A percentile compares a stretch with the other conserved stretches of the same genome.
These are phyloP conservation scores for Nymphalis urticae DNA, from an alignment of 2,888 invertebrate species.

Conservation along the genomic window DNA sequence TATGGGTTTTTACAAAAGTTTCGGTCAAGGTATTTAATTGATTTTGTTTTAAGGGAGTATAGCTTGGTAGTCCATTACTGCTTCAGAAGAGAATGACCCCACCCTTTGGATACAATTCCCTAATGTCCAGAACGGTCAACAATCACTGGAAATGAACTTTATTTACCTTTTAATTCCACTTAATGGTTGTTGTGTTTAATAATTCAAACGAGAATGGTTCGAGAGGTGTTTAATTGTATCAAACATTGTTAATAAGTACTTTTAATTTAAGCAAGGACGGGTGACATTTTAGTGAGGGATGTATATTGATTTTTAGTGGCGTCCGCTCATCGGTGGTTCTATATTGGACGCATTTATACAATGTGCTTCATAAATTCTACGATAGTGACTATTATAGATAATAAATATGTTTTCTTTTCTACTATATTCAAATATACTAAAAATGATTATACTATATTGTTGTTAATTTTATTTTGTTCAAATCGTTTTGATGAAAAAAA, in stretches of 20 bases:
- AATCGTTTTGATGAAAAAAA: not conserved
- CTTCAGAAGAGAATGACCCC: conserved; percentile 63
- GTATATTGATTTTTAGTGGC: conserved; percentile 57
- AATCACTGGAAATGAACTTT: conserved; percentile 45
- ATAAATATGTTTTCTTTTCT: not conserved
- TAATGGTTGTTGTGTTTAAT: conserved; percentile 62
- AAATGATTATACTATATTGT: not conserved
- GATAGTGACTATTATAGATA: conserved; percentile 14
- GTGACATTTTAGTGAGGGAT: conserved; percentile 69
- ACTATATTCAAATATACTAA: not conserved
- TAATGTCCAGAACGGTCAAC: conserved; percentile 60
- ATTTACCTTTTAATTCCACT: not conserved
- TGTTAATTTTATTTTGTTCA: not conserved
- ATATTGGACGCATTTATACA: conserved; percentile 19
- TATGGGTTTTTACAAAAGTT: conserved; percentile 41
- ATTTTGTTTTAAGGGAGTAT: conserved; percentile 60
- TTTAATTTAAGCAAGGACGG: conserved; percentile 61
- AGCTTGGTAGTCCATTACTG: conserved; percentile 71
- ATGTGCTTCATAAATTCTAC: not conserved
- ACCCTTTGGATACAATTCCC: conserved; percentile 68
- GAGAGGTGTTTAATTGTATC: conserved; percentile 76
- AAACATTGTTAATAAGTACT: conserved; percentile 75
- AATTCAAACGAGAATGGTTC: conserved; percentile 70
- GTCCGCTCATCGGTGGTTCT: conserved; percentile 23
- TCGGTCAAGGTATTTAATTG: conserved; percentile 71